A percentile compares a stretch with the other conserved stretches of the same genome.
phyloP scores from a whole-genome alignment of 2,113 vertebrate species.

The Phainopepla nitens region DNA sequence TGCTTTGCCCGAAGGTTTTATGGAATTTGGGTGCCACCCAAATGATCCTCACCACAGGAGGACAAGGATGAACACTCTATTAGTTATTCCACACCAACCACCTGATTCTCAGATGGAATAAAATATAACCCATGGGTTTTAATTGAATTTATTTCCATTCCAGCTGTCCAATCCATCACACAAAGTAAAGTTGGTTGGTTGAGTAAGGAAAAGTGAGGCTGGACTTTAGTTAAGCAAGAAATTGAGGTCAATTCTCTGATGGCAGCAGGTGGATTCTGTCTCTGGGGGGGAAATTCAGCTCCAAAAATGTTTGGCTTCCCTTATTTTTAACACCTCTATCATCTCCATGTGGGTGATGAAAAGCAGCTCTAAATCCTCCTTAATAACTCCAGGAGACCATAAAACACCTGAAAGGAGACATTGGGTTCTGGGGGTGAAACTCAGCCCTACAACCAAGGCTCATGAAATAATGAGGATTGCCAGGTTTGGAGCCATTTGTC shows the following conservation, averaged over 20 bases:
- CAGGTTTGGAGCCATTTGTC: not conserved
- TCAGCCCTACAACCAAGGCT: not conserved
- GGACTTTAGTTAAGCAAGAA: not conserved
- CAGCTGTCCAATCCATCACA: fast-evolving
- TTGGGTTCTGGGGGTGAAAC: not conserved
- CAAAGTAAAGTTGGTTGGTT: not conserved
- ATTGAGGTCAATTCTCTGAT: fast-evolving
- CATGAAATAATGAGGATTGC: not conserved
- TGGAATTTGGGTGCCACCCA: no score
- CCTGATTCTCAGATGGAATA: not conserved
- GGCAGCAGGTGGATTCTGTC: not conserved
- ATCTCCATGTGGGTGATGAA: not conserved
- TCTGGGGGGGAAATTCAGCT: not conserved
- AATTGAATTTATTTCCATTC: not conserved
- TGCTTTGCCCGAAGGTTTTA: not conserved
- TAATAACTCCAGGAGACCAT: not conserved
- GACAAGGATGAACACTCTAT: not conserved
- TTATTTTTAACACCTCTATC: not conserved
- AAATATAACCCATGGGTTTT: not conserved
- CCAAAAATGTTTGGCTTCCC: not conserved
- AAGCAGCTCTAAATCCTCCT: not conserved
- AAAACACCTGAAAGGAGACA: not conserved
- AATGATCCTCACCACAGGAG: not conserved
- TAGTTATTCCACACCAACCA: not conserved
- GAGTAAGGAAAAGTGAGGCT: no score